Evolutionary conservation across 2,888 invertebrate genomes (phyloP), one percentile per base, ranked within the genome.

Genomic region (Noctuana brunneofusca): DNA sequence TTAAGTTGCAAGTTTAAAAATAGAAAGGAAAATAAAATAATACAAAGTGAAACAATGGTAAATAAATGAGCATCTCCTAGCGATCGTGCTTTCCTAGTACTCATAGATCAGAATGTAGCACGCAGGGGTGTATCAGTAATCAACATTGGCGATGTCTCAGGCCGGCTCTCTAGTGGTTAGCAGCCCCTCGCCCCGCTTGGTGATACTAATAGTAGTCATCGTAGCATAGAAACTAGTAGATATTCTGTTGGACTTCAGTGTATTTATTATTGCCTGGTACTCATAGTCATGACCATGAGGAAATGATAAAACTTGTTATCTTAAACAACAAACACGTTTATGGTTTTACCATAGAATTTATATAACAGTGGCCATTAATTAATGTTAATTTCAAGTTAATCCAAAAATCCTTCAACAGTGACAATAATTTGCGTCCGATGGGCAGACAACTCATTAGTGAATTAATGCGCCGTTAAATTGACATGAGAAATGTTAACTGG

Each of bases 101-200:
- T 60, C 27, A 60, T 52, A 14, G 59, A 59, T 53, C 53, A 53
- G 59, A 59, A 60, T 53, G 53, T 52, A 59, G 52, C 58, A 52
- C 52, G 32, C 53, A 60, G 53, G 59, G 59, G 59, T 41, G 41
- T 35, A 27, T 53, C 60, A 46, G 60, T 60, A 60, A 60, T 60
- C 60, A 27, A 27, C 27, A 60, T 53, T 48, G 60, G 60, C 60
- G 46, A 53, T 48, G 52, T 52, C 56, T 43, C 60, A 60, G 54
- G 48, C 53, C 54, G 18, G 48, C 12, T 56, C 59, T 60, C 59
- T 43, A 54, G 59, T 46, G 59, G 59, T 60, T 60, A 54, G 53
- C 46, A 53, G 59, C 53, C 59, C 59, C 59, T 60, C 53, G 53
- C 59, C 43, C 58, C 52, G 48, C 20, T 48, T 35, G n/a, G 35